Evolutionary conservation across 2,797 vertebrate species (phyloP), one percentile per base, ranked within the genome.

Genomic region (Kryptopterus vitreolus): DNA sequence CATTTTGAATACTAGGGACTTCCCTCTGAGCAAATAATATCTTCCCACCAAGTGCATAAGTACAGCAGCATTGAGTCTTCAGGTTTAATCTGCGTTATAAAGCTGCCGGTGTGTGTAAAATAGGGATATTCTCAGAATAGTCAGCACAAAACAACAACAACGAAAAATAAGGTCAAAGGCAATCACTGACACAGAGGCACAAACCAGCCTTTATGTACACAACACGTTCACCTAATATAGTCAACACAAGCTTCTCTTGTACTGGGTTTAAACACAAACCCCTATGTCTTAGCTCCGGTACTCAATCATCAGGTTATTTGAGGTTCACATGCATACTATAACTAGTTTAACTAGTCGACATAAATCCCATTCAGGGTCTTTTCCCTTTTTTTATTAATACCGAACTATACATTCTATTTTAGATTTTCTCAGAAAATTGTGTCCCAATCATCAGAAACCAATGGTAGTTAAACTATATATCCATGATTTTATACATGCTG

Each of bases 171-270:
- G 62, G 52, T 16, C 5, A 81, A 59, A 82, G 4, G 22, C 20
- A 43, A n/a, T 78, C 50, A 70, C 33, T 31, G 33, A 69, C 52
- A 12, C 12, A 70, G 50, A 66, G 63, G 38, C 69, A 65, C 77
- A 82, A 83, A 74, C 38, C 63, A 55, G 70, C 71, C 73, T 80
- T 82, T 86, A 80, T 84, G 33, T 78, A 59, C 43, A 71, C 16
- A 82, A 75, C 57, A 82, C 43, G 66, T 55, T 66, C 35, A 2
- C 8, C 26, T 29, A 48, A 58, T 53, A 55, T 7, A n/a, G 58
- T 20, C 58, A 66, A 57, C 68, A 65, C 57, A 78, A 77, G 35
- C 24, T 77, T 79, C 66, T 55, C 46, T 65, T 38, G 46, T 53
- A 46, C 11, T 71, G 48, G 38, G 15, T 22, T 31, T 26, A 46